Evolutionary conservation across 2,113 vertebrate species (phyloP).

Genomic region (Pitta sordida): DNA sequence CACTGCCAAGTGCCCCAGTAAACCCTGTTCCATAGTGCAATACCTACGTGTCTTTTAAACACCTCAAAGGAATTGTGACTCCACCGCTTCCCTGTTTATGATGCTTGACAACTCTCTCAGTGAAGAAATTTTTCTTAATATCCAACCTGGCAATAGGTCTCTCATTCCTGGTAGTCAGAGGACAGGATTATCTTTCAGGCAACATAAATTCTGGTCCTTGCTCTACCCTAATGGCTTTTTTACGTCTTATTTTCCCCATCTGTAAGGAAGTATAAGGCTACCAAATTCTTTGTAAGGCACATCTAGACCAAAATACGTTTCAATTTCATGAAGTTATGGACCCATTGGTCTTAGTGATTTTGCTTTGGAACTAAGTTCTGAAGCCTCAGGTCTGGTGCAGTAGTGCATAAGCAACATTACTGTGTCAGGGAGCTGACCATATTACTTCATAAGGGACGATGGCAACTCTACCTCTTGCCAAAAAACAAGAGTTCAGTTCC

Average conservation of each 20-base stretch:
- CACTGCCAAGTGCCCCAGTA: neutral
- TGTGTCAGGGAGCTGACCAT: neutral
- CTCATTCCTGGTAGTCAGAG: neutral
- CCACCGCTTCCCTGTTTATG: neutral
- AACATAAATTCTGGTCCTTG: neutral
- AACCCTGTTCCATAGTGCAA: neutral
- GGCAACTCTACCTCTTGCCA: neutral
- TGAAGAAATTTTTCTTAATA: neutral
- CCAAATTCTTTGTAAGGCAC: neutral
- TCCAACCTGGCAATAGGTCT: neutral
- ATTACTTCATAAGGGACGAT: neutral
- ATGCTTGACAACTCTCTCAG: neutral
- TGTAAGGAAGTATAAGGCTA: neutral
- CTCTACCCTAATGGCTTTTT: neutral
- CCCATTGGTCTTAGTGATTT: neutral
- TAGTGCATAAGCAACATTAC: neutral
- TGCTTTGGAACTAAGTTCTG: neutral
- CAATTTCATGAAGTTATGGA: neutral
- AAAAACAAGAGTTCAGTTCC: neutral
- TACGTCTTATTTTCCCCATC: neutral
- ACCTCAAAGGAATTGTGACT: neutral
- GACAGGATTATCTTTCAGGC: neutral
- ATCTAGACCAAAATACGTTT: neutral
- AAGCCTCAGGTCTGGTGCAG: neutral
- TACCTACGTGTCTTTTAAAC: fast-evolving